A percentile compares a stretch with the other conserved stretches of the same genome.
Evolutionary conservation across 2,113 vertebrate genomes (phyloP).

Genomic region (Myrmecobius fasciatus): DNA sequence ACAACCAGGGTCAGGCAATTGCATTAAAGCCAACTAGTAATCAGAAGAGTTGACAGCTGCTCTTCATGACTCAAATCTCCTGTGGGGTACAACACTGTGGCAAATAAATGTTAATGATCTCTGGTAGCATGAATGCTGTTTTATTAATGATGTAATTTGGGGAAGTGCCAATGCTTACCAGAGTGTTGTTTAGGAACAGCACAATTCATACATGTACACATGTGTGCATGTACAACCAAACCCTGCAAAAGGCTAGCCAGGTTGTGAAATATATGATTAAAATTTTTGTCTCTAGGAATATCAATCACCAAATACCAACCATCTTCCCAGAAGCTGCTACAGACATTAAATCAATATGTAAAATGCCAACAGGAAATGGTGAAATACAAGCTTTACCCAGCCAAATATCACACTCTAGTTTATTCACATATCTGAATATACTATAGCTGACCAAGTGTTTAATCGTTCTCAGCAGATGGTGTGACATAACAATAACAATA

Average conservation of each 20-base stretch:
- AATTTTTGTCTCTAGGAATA: constrained; percentile 53
- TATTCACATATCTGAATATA: constrained; percentile 23
- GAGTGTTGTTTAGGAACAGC: constrained; percentile 20
- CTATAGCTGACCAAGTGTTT: constrained; percentile 39
- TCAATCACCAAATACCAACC: constrained; percentile 51
- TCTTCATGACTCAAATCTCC: constrained; percentile 41
- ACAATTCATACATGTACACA: not conserved
- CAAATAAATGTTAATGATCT: not conserved
- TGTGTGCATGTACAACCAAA: constrained; percentile 5
- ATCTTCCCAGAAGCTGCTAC: constrained; percentile 22
- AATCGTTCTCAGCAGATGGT: constrained; percentile 13
- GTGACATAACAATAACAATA: constrained; percentile 38
- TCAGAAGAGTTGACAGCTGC: constrained; percentile 44
- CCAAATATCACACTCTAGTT: constrained; percentile 55
- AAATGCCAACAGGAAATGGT: constrained; percentile 63
- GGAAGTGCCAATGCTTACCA: not conserved
- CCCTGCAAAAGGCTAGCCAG: not conserved
- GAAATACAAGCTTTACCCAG: constrained; percentile 21
- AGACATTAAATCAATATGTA: constrained; percentile 54
- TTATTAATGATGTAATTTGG: constrained; percentile 33
- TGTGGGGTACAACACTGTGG: not conserved
- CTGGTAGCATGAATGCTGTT: constrained; percentile 12
- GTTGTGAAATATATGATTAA: not conserved
- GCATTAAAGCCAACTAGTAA: constrained; percentile 59
- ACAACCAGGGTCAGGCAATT: constrained; percentile 52